Conservation (phyloP, 2,797 vertebrate genomes). For the Takifugu ocellatus region DNA sequence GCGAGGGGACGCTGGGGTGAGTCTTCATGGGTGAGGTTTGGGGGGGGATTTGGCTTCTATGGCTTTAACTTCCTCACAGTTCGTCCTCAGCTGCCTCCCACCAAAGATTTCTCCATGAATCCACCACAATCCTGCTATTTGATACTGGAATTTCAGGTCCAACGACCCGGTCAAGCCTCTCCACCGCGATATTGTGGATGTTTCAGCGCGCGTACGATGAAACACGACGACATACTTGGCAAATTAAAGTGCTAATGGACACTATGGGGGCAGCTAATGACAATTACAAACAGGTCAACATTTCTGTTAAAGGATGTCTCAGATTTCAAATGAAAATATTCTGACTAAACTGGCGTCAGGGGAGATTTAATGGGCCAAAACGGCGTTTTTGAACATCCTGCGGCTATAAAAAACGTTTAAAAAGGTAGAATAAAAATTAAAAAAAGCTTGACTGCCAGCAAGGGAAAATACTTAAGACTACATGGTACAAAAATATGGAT, state of each 20-base stretch:
- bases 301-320: too few species aligned
- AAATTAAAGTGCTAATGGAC: constrained; percentile 62
- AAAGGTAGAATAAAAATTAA: constrained; percentile 14
- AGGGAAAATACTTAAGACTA: constrained; percentile 44
- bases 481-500: constrained; percentile 45
- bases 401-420: constrained; percentile 10
- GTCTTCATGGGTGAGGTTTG: background rate
- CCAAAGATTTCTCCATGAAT: too few species aligned
- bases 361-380: too few species aligned
- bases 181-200: constrained; percentile 18
- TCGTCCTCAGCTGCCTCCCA: constrained; percentile 1
- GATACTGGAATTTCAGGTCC: constrained; percentile 14
- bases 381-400: background rate
- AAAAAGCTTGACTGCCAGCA: constrained; percentile 22
- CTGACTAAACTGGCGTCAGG: constrained; percentile 12
- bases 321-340: constrained; percentile 6
- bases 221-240: constrained; percentile 38
- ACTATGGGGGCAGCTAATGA: constrained; percentile 41
- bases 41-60: constrained; percentile 61
- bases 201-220: constrained; percentile 45
- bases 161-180: background rate
- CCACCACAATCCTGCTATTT: background rate
- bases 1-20: constrained; percentile 47
- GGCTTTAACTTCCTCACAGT: constrained; percentile 68
- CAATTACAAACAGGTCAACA: constrained; percentile 23